These are phyloP conservation scores for Prolemur simus DNA, from an alignment of 2,113 vertebrate genomes.

Conservation along the genomic window DNA sequence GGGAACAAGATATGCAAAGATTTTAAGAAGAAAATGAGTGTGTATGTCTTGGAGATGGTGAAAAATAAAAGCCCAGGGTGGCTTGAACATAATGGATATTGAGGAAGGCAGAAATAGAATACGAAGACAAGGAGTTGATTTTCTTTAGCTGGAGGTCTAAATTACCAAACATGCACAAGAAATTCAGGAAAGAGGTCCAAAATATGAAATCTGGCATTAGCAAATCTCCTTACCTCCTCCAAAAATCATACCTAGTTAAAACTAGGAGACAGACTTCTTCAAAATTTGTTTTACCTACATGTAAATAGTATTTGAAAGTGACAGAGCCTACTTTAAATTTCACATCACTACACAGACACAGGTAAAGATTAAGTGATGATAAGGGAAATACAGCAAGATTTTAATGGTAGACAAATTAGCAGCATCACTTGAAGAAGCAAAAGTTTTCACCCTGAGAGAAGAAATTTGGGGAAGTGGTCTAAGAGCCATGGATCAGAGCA, in stretches of 20 bases:
- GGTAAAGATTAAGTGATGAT: neutral
- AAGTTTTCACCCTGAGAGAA: fast-evolving
- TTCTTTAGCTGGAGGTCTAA: neutral
- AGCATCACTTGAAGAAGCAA: neutral
- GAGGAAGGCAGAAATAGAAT: neutral
- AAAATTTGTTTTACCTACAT: neutral
- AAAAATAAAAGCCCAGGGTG: too few relatives aligned
- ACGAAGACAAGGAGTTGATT: neutral
- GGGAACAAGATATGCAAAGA: neutral
- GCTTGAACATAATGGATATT: neutral
- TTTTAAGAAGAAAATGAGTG: neutral
- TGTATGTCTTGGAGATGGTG: neutral
- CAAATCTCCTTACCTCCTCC: neutral
- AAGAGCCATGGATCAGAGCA: neutral
- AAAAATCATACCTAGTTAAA: neutral
- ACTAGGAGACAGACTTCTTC: neutral
- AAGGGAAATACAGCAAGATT: neutral
- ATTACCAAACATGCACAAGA: neutral
- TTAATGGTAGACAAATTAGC: neutral
- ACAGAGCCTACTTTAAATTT: neutral
- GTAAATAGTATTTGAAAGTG: neutral
- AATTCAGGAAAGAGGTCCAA: neutral
- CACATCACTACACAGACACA: neutral
- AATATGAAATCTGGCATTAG: neutral
- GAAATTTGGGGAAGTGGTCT: neutral